Base-by-base conservation (phyloP, 53 echinoderm and acorn worm genomes). In the Holothuria leucospilota region DNA sequence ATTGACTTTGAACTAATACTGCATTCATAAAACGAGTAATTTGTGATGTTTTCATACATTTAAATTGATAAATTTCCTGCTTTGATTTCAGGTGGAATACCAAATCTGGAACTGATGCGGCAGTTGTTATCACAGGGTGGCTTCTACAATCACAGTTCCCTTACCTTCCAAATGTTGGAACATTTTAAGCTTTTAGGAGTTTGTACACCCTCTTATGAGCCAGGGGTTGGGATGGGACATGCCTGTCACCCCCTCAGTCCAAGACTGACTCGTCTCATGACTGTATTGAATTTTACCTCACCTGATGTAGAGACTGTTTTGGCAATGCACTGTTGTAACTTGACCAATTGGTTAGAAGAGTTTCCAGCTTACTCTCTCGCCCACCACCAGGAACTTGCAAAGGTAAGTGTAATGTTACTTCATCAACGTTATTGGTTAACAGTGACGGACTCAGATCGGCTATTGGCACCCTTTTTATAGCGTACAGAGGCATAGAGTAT, bases 261-360 rank as follows among this genome's bases (percentile, higher is more conserved):
- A 2, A 81, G 93, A 5, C 81, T 97, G 39, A 70, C 90, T 60
- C 51, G 93, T 49, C 92, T 93, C 4, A 93, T 95, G 59, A 84
- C 85, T 16, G 87, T 93, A 3, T 65, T 97, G 88, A 90, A 90
- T 5, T 88, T 95, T 52, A 91, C 87, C 68, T 63, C 96, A 6
- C 88, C 89, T 28, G 84, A 87, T 4, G 39, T 60, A 58, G 92
- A 93, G 42, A 88, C 95, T 20, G 81, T 93, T 20, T 78, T 89
- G 13, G 51, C 70, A 30, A 38, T 95, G 84, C 91, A 95, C 56
- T 71, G 92, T 16, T 60, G 86, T 39, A 93, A 90, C 41, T 82
- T 95, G 39, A 91, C 93, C 61, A 88, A 90, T n/a, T 95, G 95
- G 98, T 59, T 97, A 72, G 97, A 97, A 75, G 98, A 97, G 77